A percentile compares a stretch with the other conserved stretches of the same genome.
Evolutionary conservation across 2,888 invertebrate species (phyloP).

Genomic region (Calephelis perditalis): DNA sequence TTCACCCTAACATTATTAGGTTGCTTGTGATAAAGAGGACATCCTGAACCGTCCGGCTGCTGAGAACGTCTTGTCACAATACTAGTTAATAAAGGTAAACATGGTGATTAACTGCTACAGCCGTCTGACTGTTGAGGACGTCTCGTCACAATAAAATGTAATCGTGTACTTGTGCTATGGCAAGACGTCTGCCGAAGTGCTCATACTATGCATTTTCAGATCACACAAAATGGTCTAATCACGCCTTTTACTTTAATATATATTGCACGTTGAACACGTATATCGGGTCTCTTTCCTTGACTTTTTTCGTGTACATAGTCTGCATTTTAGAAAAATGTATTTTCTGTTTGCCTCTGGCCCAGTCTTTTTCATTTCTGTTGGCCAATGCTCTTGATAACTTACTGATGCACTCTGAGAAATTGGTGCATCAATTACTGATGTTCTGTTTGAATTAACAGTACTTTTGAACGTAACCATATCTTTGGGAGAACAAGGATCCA

Average conservation of each 20-base stretch:
- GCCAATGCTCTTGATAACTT: conserved; percentile 2
- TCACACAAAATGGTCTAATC: not conserved
- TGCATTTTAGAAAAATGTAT: conserved; percentile 1
- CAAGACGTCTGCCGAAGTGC: conserved; percentile 5
- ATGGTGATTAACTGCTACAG: not conserved
- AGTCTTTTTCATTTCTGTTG: not conserved
- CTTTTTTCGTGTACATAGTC: not conserved
- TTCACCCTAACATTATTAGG: no score
- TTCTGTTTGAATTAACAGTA: not conserved
- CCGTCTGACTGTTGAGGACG: conserved; percentile 7
- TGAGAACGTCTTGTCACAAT: no score
- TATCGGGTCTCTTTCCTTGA: conserved; percentile 1
- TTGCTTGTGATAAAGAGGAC: no score
- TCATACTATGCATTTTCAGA: not conserved
- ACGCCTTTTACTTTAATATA: not conserved
- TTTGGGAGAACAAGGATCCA: conserved; percentile 8
- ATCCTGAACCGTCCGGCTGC: no score
- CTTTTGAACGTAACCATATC: conserved; percentile 6
- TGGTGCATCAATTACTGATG: not conserved
- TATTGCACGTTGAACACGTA: not conserved
- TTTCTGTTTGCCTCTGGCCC: not conserved
- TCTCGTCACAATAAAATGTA: not conserved
- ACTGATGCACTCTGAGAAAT: not conserved
- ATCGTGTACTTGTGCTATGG: not conserved
- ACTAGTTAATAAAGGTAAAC: not conserved